Evolutionary conservation across 1,140 invertebrate species (phyloP).

Genomic region (Camponotus vicinus): DNA sequence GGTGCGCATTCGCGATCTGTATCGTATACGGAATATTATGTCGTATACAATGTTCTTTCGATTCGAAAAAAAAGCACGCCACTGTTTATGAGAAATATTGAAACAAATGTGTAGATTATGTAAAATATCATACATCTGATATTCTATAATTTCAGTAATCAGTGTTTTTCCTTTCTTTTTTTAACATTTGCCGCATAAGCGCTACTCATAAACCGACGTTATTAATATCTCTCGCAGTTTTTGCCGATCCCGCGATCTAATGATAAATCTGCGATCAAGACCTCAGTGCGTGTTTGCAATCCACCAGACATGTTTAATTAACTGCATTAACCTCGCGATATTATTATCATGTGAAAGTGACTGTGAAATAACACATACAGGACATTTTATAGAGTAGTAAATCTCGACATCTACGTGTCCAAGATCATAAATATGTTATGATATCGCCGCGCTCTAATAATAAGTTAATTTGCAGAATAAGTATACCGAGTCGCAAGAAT

Average conservation of each 20-base stretch:
- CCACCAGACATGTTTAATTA: conserved; percentile 53
- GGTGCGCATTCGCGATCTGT: conserved; percentile 18
- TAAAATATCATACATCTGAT: background rate
- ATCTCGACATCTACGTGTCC: conserved; percentile 10
- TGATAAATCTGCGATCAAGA: conserved; percentile 10
- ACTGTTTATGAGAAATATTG: background rate
- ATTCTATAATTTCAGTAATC: background rate
- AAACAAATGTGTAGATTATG: background rate
- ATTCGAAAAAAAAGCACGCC: background rate
- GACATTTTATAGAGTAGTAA: conserved; percentile 42
- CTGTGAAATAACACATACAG: conserved; percentile 50
- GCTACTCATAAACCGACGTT: background rate
- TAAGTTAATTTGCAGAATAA: conserved; percentile 56
- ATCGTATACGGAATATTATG: conserved; percentile 15
- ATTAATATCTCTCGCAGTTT: conserved; percentile 22
- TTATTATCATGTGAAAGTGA: conserved; percentile 46
- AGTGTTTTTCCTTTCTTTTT: background rate
- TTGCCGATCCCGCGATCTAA: conserved; percentile 11
- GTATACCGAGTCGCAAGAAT: background rate
- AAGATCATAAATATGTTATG: background rate
- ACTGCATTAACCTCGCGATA: conserved; percentile 38
- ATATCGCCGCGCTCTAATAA: conserved; percentile 32
- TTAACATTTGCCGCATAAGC: no score
- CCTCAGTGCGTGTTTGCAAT: conserved; percentile 3
- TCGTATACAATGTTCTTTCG: background rate